Percentiles rank a stretch among this genome's conserved stretches.
These are phyloP conservation scores for Thymallus thymallus DNA, from an alignment of 2,113 vertebrate species.

Conservation along the genomic window DNA sequence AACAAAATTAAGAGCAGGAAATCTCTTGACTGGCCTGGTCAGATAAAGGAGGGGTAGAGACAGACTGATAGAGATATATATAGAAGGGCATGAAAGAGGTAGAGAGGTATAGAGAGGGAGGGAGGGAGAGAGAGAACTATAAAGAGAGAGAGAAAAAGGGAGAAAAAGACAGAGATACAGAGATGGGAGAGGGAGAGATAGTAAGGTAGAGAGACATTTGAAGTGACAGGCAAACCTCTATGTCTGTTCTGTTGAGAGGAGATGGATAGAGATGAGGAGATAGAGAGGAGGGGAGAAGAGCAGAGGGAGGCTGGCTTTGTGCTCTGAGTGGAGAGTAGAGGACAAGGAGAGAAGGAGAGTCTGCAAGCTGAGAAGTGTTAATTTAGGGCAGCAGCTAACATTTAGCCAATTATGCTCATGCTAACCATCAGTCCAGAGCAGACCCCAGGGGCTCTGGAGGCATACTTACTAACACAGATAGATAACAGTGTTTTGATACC, in stretches of 20 bases:
- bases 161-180: conserved; percentile 45
- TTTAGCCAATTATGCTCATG: conserved; percentile 79
- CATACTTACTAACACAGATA: no score
- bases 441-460: conserved; percentile 41
- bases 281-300: background rate
- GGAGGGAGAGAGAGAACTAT: conserved; percentile 25
- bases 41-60: conserved; percentile 24
- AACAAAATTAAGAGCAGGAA: conserved; percentile 50
- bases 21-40: conserved; percentile 40
- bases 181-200: conserved; percentile 14
- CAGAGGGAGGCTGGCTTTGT: background rate
- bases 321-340: background rate
- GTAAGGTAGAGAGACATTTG: conserved; percentile 39
- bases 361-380: conserved; percentile 54
- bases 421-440: conserved; percentile 66
- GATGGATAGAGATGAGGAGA: conserved; percentile 35
- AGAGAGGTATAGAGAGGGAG: conserved; percentile 3
- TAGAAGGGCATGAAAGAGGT: conserved; percentile 32
- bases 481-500: no score
- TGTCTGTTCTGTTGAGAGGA: conserved; percentile 32
- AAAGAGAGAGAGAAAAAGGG: conserved; percentile 38
- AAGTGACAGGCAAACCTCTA: conserved; percentile 59
- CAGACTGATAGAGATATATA: conserved; percentile 39
- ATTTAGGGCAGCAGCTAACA: conserved; percentile 72
- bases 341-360: conserved; percentile 24